phyloP scores from a whole-genome alignment of 2,113 vertebrate genomes.

The Tachycineta bicolor region DNA sequence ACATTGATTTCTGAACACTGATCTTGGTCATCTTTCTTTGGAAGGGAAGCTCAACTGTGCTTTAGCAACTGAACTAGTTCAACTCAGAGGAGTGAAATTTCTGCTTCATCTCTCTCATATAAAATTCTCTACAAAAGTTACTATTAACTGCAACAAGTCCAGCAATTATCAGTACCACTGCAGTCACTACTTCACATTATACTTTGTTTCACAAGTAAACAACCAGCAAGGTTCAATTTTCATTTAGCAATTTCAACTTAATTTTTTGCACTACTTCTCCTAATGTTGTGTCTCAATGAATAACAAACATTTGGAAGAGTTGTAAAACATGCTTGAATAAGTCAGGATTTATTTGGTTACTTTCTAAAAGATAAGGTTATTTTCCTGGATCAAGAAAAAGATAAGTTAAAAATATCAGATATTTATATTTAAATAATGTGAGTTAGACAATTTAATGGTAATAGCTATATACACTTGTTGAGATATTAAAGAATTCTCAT shows the following conservation, averaged over 20 bases:
- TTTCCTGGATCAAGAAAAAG: neutral
- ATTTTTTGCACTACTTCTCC: neutral
- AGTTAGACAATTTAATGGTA: neutral
- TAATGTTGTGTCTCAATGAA: neutral
- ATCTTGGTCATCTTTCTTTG: neutral
- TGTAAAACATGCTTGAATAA: neutral
- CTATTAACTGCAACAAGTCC: neutral
- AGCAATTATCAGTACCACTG: neutral
- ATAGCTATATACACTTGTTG: neutral
- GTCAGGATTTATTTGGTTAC: neutral
- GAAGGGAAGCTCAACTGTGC: neutral
- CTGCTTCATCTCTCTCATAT: neutral
- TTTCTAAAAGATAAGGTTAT: neutral
- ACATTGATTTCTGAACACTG: neutral
- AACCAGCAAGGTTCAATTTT: neutral
- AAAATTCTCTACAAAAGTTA: neutral
- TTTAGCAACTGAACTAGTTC: neutral
- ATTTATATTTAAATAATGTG: neutral
- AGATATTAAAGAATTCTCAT: neutral
- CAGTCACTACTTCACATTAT: neutral
- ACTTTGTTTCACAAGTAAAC: neutral
- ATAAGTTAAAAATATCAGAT: neutral
- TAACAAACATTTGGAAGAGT: neutral
- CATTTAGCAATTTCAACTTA: neutral
- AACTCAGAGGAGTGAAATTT: neutral